Percentiles rank a stretch among this genome's conserved stretches.
Evolutionary conservation across 53 echinoderm and acorn worm genomes (phyloP).

Genomic region (Stichopus horrens): DNA sequence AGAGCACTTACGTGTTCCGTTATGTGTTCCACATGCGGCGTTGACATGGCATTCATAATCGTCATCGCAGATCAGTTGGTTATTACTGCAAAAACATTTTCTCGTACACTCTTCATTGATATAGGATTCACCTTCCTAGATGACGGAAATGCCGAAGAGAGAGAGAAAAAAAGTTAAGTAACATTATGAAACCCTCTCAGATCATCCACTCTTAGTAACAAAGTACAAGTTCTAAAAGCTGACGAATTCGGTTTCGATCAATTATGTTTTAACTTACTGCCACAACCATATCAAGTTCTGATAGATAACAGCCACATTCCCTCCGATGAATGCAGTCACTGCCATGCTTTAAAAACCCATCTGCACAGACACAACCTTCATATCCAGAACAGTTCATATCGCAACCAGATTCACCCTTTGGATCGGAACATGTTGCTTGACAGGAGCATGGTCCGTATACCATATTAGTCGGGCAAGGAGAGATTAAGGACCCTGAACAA

Average conservation of each 20-base stretch:
- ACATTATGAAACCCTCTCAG: no score
- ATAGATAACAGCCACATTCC: no score
- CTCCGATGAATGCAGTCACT: no score
- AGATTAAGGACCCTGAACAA: no score
- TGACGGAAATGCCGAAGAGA: not conserved
- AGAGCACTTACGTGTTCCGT: not conserved
- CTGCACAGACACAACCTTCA: not conserved
- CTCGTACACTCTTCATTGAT: not conserved
- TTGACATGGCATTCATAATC: not conserved
- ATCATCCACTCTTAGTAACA: no score
- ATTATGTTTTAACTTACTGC: no score
- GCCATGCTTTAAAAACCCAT: no score
- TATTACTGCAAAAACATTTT: not conserved
- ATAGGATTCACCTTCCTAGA: not conserved
- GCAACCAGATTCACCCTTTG: not conserved
- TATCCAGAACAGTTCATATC: not conserved
- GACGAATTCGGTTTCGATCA: no score
- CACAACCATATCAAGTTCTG: no score
- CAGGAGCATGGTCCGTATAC: not conserved
- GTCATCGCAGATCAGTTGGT: not conserved
- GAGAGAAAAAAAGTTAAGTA: no score
- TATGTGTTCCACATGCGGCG: not conserved
- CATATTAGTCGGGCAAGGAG: slow-evolving; percentile 11
- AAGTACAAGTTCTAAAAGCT: no score
- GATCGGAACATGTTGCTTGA: not conserved